Base-by-base conservation (phyloP, 2,888 invertebrate genomes). In the Brenthis daphne region DNA sequence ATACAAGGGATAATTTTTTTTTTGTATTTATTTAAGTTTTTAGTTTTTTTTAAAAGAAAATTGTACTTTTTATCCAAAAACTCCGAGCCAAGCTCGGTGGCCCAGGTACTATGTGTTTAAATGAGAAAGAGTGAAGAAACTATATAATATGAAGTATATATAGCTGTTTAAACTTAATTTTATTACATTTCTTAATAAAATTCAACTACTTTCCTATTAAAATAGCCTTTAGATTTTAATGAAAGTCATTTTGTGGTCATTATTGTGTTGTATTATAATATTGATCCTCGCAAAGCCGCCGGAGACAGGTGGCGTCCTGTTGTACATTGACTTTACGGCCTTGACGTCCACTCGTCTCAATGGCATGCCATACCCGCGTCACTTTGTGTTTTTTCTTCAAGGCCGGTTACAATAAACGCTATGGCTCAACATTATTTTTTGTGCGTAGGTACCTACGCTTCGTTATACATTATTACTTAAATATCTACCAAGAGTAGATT, bases 241-340 rank as follows among this genome's bases (percentile, higher is more conserved):
- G 56, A 55, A 69, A 68, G 67, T 67, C 71, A 74, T 79, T 76
- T 79, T 77, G 77, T 79, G 74, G 77, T 82, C 78, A 79, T 86
- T 82, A 84, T 82, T 82, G 81, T 80, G 81, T 80, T 78, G 16
- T 51, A 53, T 51, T 61, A 51, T 61, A 78, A 75, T 76, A 82
- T 82, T 81, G 82, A 80, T 85, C 84, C 83, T 82, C 67, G 51
- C 65, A 69, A 74, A 58, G 77, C 74, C 80, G 79, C 71, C 81
- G 80, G 84, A 84, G 87, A 88, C 91, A 90, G 90, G 88, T 90
- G 89, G 85, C 84, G 83, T 88, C 87, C 85, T 82, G 77, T 81
- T 88, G 90, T 90, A 81, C 90, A 77, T 91, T 90, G 91, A 90
- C 90, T 85, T 81, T 73, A 69, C 84, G 89, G 82, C 92, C 92